phyloP scores from a whole-genome alignment of 2,113 vertebrate genomes.

The Platichthys flesus region DNA sequence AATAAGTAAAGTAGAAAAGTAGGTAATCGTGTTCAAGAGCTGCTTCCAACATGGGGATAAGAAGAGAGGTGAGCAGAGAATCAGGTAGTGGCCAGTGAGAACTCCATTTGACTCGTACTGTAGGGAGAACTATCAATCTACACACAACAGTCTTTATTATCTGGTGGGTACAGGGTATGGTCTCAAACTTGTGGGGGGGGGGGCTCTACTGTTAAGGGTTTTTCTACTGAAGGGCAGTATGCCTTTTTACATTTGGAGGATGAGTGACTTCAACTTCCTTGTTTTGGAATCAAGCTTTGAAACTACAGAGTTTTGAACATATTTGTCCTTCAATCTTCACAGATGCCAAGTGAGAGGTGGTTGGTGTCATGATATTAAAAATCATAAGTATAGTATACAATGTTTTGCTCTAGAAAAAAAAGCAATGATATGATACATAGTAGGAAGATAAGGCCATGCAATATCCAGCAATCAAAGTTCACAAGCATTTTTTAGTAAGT shows the following conservation, averaged over 20 bases:
- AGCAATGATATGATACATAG: too few relatives aligned
- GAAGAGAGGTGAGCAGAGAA: slow-evolving; percentile 39
- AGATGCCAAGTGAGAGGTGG: background rate
- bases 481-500: background rate
- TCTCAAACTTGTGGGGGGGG: background rate
- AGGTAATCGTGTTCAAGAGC: slow-evolving; percentile 78
- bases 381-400: too few relatives aligned
- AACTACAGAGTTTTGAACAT: too few relatives aligned
- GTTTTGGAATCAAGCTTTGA: background rate
- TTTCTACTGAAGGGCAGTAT: background rate
- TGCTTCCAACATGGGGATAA: slow-evolving; percentile 50
- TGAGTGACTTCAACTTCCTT: background rate
- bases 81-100: slow-evolving; percentile 33
- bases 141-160: background rate
- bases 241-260: background rate
- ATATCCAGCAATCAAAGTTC: too few relatives aligned
- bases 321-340: background rate
- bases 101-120: slow-evolving; percentile 32
- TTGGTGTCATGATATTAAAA: background rate
- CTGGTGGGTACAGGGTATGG: background rate
- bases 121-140: background rate
- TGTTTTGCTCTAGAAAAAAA: too few relatives aligned
- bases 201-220: background rate
- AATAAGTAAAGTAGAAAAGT: slow-evolving; percentile 87
- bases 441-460: too few relatives aligned